Conservation (phyloP, 2,797 vertebrate genomes). For the Pseudochirops cupreus region DNA sequence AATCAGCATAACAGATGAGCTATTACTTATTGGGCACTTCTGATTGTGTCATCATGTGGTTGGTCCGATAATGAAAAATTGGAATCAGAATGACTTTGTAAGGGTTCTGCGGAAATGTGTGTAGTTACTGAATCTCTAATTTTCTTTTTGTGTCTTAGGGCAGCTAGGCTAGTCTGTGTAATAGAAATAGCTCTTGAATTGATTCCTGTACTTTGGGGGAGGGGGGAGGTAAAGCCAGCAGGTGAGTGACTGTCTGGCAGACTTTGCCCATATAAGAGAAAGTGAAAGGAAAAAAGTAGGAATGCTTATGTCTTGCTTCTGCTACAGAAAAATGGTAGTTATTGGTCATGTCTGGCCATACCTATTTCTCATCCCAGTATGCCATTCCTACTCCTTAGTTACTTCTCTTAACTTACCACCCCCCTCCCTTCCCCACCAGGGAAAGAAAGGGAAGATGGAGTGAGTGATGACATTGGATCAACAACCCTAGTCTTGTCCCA, state of each 20-base stretch:
- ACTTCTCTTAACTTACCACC: neutral
- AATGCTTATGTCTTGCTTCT: neutral
- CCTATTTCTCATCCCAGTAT: neutral
- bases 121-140: neutral
- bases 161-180: conserved; percentile 16
- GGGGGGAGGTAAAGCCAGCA: neutral
- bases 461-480: neutral
- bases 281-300: neutral
- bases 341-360: neutral
- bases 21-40: neutral
- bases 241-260: neutral
- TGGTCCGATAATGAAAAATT: neutral
- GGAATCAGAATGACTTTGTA: neutral
- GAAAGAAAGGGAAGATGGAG: neutral
- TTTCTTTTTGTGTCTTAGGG: neutral
- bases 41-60: neutral
- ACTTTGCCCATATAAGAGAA: neutral
- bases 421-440: neutral
- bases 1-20: neutral
- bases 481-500: neutral
- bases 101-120: neutral
- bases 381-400: neutral
- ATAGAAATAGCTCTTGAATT: neutral
- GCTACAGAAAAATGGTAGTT: neutral
- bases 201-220: neutral